Evolutionary conservation across 1,140 invertebrate genomes (phyloP).

Genomic region (Drosophila mojavensis): DNA sequence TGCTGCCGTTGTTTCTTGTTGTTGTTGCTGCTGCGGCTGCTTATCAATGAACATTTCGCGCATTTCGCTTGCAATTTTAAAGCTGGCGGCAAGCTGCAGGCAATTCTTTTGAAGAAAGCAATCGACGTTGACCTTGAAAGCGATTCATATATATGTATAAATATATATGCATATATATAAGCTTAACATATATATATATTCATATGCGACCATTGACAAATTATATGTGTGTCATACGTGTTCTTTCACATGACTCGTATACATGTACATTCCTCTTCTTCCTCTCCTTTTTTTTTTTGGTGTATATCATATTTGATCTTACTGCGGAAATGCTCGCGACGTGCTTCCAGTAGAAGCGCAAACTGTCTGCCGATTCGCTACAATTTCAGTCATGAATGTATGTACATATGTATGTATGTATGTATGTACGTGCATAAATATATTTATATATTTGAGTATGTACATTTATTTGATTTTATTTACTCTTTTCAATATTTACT

Average conservation of each 20-base stretch:
- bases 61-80: conserved; percentile 42
- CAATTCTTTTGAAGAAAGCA: conserved; percentile 63
- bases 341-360: conserved; percentile 57
- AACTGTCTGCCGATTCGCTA: conserved; percentile 49
- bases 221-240: conserved; percentile 47
- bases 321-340: conserved; percentile 76
- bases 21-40: conserved; percentile 2
- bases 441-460: conserved; percentile 24
- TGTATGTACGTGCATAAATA: conserved; percentile 2
- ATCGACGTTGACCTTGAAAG: conserved; percentile 59
- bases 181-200: not conserved
- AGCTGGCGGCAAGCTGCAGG: conserved; percentile 48
- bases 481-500: conserved; percentile 68
- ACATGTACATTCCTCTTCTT: not conserved
- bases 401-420: conserved; percentile 15
- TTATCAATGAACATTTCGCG: conserved; percentile 61
- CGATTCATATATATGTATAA: conserved; percentile 9
- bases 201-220: conserved; percentile 18
- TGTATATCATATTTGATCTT: conserved; percentile 68
- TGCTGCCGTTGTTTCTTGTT: not conserved
- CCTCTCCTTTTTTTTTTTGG: not conserved
- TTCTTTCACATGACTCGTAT: conserved; percentile 11
- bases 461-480: conserved; percentile 53
- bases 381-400: conserved; percentile 53
- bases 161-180: conserved; percentile 14